Conservation (phyloP, 2,888 invertebrate genomes). For the Blastobasis lacticolella region DNA sequence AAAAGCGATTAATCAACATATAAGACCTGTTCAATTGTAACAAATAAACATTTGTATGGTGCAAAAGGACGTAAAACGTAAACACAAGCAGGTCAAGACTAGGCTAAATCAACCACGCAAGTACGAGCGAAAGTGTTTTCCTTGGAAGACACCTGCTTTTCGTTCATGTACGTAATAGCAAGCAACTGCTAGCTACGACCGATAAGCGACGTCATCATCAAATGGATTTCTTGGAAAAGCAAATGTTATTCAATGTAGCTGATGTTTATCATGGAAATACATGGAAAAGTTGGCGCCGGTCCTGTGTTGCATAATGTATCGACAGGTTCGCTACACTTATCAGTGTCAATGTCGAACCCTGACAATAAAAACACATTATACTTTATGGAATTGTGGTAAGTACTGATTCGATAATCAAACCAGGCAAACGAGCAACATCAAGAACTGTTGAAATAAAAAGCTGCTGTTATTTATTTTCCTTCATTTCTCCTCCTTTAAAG, state of each 20-base stretch:
- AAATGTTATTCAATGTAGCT: conserved; percentile 13
- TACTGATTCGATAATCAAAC: too few relatives aligned
- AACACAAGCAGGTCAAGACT: conserved; percentile 1
- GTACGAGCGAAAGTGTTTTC: neutral
- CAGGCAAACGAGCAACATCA: too few relatives aligned
- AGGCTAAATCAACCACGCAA: neutral
- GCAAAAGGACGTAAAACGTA: too few relatives aligned
- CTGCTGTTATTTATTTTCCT: too few relatives aligned
- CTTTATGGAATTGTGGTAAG: too few relatives aligned
- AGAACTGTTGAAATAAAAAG: too few relatives aligned
- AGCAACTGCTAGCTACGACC: neutral
- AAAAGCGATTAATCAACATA: neutral
- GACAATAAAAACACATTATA: too few relatives aligned
- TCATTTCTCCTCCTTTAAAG: too few relatives aligned
- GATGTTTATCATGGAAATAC: conserved; percentile 33
- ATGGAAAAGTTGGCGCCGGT: conserved; percentile 22
- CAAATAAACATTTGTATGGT: too few relatives aligned
- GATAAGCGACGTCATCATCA: neutral
- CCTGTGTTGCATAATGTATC: conserved; percentile 42
- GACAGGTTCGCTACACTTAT: conserved; percentile 39
- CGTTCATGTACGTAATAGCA: neutral
- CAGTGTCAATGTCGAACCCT: conserved; percentile 50
- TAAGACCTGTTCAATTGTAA: too few relatives aligned
- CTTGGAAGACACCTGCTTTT: neutral
- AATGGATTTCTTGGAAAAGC: neutral